Evolutionary conservation across 2,797 vertebrate genomes (phyloP).

Genomic region (Microcaecilia unicolor): DNA sequence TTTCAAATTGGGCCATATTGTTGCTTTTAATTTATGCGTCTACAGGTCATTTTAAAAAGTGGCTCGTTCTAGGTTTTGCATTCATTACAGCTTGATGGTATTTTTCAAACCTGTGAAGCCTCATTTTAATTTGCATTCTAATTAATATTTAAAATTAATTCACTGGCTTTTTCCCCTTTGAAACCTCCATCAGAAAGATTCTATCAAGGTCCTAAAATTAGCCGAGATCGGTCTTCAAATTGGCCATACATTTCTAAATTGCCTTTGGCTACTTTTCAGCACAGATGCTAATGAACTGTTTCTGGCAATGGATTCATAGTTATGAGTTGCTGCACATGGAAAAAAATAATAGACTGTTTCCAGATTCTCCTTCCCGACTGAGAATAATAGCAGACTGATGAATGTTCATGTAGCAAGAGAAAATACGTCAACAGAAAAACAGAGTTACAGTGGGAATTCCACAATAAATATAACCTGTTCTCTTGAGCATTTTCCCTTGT

Average conservation of each 20-base stretch:
- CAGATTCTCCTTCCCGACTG: too few relatives aligned
- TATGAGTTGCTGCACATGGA: background rate
- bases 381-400: too few relatives aligned
- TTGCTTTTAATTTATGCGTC: conserved; percentile 12
- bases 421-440: too few relatives aligned
- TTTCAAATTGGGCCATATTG: conserved; percentile 28
- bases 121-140: conserved; percentile 55
- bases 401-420: too few relatives aligned
- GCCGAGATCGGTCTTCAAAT: conserved; percentile 16
- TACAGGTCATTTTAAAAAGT: conserved; percentile 27
- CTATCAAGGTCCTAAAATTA: conserved; percentile 19
- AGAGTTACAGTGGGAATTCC: too few relatives aligned
- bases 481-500: too few relatives aligned
- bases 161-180: conserved; percentile 10
- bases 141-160: conserved; percentile 55
- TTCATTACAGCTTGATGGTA: conserved; percentile 38
- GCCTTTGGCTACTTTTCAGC: conserved; percentile 9
- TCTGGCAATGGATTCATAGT: background rate
- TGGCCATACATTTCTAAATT: background rate
- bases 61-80: conserved; percentile 33
- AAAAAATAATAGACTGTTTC: too few relatives aligned
- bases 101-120: conserved; percentile 38
- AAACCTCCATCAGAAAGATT: conserved; percentile 19
- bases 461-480: too few relatives aligned
- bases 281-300: conserved; percentile 8